A percentile compares a stretch with the other conserved stretches of the same genome.
Conservation (phyloP, 2,797 vertebrate species). For the Melanotaenia parkinsoni region DNA sequence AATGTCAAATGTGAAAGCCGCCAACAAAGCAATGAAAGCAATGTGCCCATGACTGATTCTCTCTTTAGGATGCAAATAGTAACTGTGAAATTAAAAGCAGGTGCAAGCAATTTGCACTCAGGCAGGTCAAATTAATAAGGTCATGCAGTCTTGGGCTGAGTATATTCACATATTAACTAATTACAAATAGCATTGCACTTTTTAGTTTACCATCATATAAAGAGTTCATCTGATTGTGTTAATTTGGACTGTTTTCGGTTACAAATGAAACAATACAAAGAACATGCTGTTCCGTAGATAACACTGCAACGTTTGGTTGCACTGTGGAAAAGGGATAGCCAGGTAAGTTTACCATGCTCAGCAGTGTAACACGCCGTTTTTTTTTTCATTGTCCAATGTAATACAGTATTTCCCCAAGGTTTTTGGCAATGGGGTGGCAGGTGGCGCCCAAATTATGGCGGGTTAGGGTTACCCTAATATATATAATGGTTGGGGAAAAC, state of each 20-base stretch:
- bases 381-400: conserved; percentile 50
- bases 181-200: conserved; percentile 30
- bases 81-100: conserved; percentile 50
- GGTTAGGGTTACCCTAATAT: too few species aligned
- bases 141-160: conserved; percentile 53
- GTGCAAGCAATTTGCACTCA: conserved; percentile 58
- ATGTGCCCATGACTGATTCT: conserved; percentile 33
- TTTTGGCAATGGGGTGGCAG: too few species aligned
- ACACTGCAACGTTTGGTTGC: conserved; percentile 57
- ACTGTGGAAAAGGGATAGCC: conserved; percentile 56
- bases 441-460: too few species aligned
- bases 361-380: conserved; percentile 64
- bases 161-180: conserved; percentile 33
- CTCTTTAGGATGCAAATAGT: conserved; percentile 42
- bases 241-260: conserved; percentile 49
- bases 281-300: conserved; percentile 74
- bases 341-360: conserved; percentile 64
- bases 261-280: conserved; percentile 72
- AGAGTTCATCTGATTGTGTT: conserved; percentile 38
- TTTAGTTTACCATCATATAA: conserved; percentile 38
- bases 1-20: conserved; percentile 45
- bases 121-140: conserved; percentile 46
- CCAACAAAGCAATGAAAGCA: conserved; percentile 26
- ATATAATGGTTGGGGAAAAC: too few species aligned
- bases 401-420: conserved; percentile 4